These are phyloP conservation scores for Himalopsyche japonica DNA, from an alignment of 2,888 invertebrate genomes.

Conservation along the genomic window DNA sequence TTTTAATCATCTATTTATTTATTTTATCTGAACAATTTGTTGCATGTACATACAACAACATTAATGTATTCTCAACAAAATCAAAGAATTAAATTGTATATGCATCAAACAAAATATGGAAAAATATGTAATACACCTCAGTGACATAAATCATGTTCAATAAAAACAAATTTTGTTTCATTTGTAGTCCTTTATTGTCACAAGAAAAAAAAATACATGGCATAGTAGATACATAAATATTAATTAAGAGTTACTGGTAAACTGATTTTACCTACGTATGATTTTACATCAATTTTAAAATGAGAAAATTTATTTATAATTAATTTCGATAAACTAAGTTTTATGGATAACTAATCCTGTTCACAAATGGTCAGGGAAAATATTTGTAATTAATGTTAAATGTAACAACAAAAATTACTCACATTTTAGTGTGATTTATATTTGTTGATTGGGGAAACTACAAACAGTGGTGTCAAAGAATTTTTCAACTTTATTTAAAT, in stretches of 20 bases:
- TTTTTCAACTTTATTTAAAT: too few species aligned
- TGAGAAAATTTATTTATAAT: not conserved
- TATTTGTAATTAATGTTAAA: too few species aligned
- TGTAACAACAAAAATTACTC: too few species aligned
- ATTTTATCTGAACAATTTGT: not conserved
- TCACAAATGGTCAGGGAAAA: not conserved
- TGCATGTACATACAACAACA: not conserved
- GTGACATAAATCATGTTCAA: not conserved
- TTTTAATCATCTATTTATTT: not conserved
- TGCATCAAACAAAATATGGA: not conserved
- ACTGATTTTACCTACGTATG: not conserved
- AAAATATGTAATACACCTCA: not conserved
- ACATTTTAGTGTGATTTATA: too few species aligned
- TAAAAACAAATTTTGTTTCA: not conserved
- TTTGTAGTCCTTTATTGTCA: not conserved
- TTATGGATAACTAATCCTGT: not conserved
- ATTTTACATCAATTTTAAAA: not conserved
- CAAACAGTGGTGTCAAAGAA: too few species aligned
- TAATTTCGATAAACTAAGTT: not conserved
- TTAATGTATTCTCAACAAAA: not conserved
- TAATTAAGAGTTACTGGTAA: not conserved
- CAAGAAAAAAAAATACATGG: not conserved
- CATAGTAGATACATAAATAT: not conserved
- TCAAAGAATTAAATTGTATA: not conserved
- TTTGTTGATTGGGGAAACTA: too few species aligned